Conservation (phyloP, 2,888 invertebrate species). For the Scrobipalpa atriplicella region DNA sequence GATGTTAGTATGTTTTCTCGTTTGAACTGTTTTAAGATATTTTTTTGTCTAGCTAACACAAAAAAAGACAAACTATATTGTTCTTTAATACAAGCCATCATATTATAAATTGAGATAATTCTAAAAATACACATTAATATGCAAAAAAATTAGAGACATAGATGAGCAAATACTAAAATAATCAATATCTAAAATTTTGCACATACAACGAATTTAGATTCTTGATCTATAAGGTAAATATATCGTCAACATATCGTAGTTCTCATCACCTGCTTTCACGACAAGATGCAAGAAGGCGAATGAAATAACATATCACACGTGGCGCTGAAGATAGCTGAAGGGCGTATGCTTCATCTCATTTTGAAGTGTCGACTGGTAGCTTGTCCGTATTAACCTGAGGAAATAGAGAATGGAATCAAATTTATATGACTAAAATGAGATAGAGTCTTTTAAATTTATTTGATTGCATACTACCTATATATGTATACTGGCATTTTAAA, state of each 20-base stretch:
- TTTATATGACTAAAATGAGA: too few species aligned
- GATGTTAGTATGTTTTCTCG: slow-evolving; percentile 12
- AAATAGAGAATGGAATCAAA: neutral
- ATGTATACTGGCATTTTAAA: too few species aligned
- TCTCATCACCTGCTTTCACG: slow-evolving; percentile 12
- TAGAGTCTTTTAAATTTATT: too few species aligned
- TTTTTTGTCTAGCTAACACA: neutral
- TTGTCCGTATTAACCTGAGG: neutral
- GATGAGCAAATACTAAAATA: neutral
- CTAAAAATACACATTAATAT: too few species aligned
- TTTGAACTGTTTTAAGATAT: neutral
- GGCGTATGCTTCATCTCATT: slow-evolving; percentile 5
- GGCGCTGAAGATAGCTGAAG: slow-evolving; percentile 13
- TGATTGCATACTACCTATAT: too few species aligned
- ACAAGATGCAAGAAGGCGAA: neutral
- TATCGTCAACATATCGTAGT: neutral
- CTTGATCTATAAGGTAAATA: neutral
- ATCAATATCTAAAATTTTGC: neutral
- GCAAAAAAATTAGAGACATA: neutral
- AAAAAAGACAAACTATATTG: too few species aligned
- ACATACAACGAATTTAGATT: neutral
- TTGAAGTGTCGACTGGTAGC: neutral
- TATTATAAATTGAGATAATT: too few species aligned
- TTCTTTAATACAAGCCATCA: too few species aligned
- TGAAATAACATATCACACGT: neutral